Conservation (phyloP, 2,888 invertebrate species). For the Drosophila meridiana region DNA sequence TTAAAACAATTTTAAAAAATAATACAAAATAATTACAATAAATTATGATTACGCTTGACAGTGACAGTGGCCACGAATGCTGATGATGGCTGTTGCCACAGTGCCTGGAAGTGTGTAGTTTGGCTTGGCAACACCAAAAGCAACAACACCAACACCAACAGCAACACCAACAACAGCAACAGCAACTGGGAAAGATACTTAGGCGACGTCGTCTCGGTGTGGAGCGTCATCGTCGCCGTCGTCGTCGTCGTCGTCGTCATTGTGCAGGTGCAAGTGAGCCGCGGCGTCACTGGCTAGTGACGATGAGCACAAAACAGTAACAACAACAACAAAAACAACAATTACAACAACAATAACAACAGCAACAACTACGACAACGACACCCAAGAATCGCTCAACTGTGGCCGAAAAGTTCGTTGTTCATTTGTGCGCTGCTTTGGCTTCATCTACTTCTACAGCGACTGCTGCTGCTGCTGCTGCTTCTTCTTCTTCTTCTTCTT, state of each 20-base stretch:
- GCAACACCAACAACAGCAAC: conserved; percentile 20
- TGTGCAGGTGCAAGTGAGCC: conserved; percentile 68
- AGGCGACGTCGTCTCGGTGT: conserved; percentile 44
- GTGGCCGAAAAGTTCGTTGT: conserved; percentile 77
- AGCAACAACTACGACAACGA: conserved; percentile 64
- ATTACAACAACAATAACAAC: conserved; percentile 34
- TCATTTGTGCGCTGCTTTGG: conserved; percentile 70
- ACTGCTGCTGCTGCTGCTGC: neutral
- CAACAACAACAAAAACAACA: conserved; percentile 37
- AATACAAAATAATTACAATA: conserved; percentile 83
- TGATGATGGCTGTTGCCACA: conserved; percentile 51
- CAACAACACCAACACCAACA: conserved; percentile 16
- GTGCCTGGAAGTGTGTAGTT: conserved; percentile 58
- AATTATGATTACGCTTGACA: conserved; percentile 82
- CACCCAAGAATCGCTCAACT: conserved; percentile 81
- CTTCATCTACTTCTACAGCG: conserved; percentile 43
- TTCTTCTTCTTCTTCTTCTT: neutral
- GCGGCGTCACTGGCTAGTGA: conserved; percentile 63
- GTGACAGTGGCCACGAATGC: conserved; percentile 74
- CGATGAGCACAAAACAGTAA: conserved; percentile 58
- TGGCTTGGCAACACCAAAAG: conserved; percentile 40
- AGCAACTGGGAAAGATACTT: conserved; percentile 59
- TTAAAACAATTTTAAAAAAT: conserved; percentile 82
- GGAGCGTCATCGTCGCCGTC: conserved; percentile 41
- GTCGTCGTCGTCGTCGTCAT: conserved; percentile 33